These are phyloP conservation scores for Mesoligia furuncula DNA, from an alignment of 2,888 invertebrate genomes.

Conservation along the genomic window DNA sequence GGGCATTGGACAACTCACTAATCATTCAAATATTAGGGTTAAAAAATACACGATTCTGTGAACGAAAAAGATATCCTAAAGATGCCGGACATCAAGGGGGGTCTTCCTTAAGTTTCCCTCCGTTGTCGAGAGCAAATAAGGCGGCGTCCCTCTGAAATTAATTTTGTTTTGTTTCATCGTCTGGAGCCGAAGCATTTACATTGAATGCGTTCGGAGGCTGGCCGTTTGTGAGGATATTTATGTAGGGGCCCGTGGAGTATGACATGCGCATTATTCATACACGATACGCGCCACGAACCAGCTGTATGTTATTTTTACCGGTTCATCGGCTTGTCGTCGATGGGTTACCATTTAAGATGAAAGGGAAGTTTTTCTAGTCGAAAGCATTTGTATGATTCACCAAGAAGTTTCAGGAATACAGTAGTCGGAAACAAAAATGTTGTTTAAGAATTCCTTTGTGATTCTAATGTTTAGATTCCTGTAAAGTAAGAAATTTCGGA, in stretches of 20 bases:
- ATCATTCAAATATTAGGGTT: conserved; percentile 82
- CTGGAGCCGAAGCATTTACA: conserved; percentile 89
- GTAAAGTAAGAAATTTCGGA: conserved; percentile 37
- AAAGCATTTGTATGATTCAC: conserved; percentile 60
- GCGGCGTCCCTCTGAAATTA: conserved; percentile 88
- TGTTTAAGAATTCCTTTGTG: conserved; percentile 37
- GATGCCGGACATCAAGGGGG: conserved; percentile 86
- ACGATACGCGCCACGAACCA: conserved; percentile 81
- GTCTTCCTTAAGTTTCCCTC: conserved; percentile 83
- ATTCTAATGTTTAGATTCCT: conserved; percentile 15
- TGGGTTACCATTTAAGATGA: conserved; percentile 68
- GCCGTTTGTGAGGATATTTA: conserved; percentile 88
- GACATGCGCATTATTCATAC: conserved; percentile 90
- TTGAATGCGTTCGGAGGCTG: conserved; percentile 89
- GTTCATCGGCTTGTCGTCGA: conserved; percentile 83
- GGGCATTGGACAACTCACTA: conserved; percentile 79
- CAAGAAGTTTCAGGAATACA: conserved; percentile 44
- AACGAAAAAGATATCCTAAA: conserved; percentile 82
- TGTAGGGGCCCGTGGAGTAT: conserved; percentile 87
- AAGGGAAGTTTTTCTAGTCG: conserved; percentile 67
- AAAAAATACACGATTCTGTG: conserved; percentile 78
- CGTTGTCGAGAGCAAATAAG: conserved; percentile 83
- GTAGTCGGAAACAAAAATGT: conserved; percentile 34
- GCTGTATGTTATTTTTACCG: conserved; percentile 88
- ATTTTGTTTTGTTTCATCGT: conserved; percentile 90